Evolutionary conservation across 2,113 vertebrate genomes (phyloP).

Genomic region (Abramis brama): DNA sequence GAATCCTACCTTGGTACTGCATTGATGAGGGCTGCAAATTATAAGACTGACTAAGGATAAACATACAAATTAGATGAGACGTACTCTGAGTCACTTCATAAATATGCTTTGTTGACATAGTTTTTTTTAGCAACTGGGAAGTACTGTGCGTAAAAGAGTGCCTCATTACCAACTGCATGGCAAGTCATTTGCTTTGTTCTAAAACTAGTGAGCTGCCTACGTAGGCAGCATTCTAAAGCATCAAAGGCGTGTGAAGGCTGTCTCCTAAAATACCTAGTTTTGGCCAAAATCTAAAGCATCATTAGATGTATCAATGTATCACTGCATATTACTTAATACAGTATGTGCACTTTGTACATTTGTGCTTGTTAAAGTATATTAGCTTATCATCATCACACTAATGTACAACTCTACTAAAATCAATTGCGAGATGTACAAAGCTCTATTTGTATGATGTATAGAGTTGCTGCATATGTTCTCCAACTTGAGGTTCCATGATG

Average conservation of each 20-base stretch:
- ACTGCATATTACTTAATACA: neutral
- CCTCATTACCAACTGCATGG: slow-evolving; percentile 26
- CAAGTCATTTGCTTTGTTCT: slow-evolving; percentile 10
- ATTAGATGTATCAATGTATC: neutral
- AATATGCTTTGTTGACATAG: slow-evolving; percentile 28
- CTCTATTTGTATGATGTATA: neutral
- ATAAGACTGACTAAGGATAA: slow-evolving; percentile 19
- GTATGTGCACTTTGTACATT: slow-evolving; percentile 1
- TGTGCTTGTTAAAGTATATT: neutral
- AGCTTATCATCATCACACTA: neutral
- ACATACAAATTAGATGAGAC: slow-evolving; percentile 20
- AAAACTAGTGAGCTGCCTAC: neutral
- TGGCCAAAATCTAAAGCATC: neutral
- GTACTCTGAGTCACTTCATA: slow-evolving; percentile 17
- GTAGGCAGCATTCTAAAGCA: neutral
- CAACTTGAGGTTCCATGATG: neutral
- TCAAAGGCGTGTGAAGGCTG: neutral
- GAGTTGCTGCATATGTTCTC: neutral
- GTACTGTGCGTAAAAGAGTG: slow-evolving; percentile 2
- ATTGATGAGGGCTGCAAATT: slow-evolving; percentile 27
- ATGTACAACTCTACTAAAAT: neutral
- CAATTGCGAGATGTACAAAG: neutral
- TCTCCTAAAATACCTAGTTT: neutral
- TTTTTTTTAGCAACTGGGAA: slow-evolving; percentile 38
- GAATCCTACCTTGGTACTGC: neutral